phyloP scores from a whole-genome alignment of 23 tunicate genomes.

The Styela clava region DNA sequence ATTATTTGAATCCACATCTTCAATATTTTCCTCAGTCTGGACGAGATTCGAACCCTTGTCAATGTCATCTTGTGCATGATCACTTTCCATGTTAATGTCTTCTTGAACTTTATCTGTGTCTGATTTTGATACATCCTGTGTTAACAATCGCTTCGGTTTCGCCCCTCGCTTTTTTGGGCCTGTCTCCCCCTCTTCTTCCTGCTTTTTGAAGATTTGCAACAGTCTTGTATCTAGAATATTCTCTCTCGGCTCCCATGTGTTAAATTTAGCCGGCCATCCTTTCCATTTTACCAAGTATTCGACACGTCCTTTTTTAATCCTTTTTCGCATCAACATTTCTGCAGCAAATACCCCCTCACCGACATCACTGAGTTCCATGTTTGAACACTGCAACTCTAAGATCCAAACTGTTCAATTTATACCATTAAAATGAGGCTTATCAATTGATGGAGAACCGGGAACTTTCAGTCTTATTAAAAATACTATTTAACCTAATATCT shows the following conservation, averaged over 20 bases:
- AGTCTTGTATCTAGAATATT: constrained; percentile 65
- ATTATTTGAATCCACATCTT: background rate
- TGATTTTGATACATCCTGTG: background rate
- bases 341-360: constrained; percentile 74
- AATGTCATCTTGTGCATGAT: background rate
- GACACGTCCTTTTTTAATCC: constrained; percentile 55
- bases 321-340: constrained; percentile 61
- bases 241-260: constrained; percentile 86
- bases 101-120: background rate
- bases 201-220: constrained; percentile 49
- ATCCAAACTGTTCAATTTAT: no score
- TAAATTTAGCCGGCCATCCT: constrained; percentile 72
- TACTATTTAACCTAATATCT: background rate
- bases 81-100: background rate
- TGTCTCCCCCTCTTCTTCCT: constrained; percentile 29
- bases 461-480: no score
- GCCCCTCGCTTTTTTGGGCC: background rate
- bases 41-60: background rate
- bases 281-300: constrained; percentile 82
- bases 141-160: background rate
- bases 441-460: no score
- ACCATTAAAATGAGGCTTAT: no score
- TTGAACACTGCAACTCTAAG: no score
- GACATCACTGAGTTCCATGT: constrained; percentile 23
- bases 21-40: background rate